Evolutionary conservation across 2,113 vertebrate genomes (phyloP).

Genomic region (Heteronetta atricapilla): DNA sequence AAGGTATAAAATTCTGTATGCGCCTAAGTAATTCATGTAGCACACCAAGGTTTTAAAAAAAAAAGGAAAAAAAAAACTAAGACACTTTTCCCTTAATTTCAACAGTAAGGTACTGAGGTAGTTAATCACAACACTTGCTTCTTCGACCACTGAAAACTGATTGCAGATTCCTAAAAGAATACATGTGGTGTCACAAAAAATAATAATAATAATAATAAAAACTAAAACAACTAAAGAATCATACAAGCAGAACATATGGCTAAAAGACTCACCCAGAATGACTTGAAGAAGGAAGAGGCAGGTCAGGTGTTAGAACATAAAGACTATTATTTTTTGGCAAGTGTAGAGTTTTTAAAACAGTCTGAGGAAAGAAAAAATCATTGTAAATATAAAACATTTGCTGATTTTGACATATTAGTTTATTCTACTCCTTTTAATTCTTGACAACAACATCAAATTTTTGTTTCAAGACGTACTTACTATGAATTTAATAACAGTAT

Average conservation of each 20-base stretch:
- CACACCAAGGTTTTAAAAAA: not conserved
- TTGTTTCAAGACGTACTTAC: not conserved
- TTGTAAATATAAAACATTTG: not conserved
- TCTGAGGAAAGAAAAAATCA: conserved; percentile 77
- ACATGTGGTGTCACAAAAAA: not conserved
- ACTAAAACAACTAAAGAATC: not conserved
- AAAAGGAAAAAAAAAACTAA: no score
- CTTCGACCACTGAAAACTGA: not conserved
- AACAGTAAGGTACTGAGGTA: not conserved
- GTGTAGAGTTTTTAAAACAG: conserved; percentile 93
- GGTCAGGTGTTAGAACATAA: conserved; percentile 96
- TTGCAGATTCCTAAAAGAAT: not conserved
- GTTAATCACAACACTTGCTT: not conserved
- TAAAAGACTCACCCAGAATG: conserved; percentile 88
- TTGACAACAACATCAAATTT: not conserved
- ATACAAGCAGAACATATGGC: not conserved
- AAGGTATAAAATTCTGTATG: not conserved
- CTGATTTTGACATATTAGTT: not conserved
- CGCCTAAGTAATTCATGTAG: not conserved
- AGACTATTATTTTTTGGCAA: conserved; percentile 99
- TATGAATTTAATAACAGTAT: not conserved
- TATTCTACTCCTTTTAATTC: not conserved
- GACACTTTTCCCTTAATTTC: not conserved
- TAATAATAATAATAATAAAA: no score
- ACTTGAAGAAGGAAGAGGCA: conserved; percentile 90